Base-by-base conservation (phyloP, 35 echinoderm and acorn worm species). In the Eucidaris tribuloides region DNA sequence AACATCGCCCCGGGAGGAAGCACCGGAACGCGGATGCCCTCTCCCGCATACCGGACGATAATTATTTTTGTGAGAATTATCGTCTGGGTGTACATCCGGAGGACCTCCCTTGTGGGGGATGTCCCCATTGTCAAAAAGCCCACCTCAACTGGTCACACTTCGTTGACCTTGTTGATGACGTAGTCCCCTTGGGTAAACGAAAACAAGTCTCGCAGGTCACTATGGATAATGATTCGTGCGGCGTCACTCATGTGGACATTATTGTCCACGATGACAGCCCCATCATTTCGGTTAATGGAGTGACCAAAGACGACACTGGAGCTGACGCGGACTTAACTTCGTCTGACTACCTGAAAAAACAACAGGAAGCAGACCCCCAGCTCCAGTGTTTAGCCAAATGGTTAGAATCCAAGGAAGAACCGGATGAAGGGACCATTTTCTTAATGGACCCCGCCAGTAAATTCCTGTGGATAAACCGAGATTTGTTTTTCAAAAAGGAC, bases 21-120 rank as follows among this genome's bases (percentile, higher is more conserved):
- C 83, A 85, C 34, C 13, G 19, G 13, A 85, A 85, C 52, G 70
- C 70, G 25, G 85, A 87, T 27, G 85, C 77, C n/a, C 52, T 87
- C 1, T 87, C 77, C 9, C 78, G 85, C 3, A 9, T 42, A n/a
- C 18, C 72, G 4, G 14, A 49, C 20, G 45, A 40, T 37, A 15
- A 29, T 37, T 29, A n/a, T 77, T 39, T 52, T n/a, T 52, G 48
- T 52, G 48, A 52, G 48, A 52, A 77, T 7, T 77, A 77, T 20
- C 30, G 30, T 39, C 71, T 37, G 13, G 71, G 71, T 17, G 41
- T 77, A 13, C 30, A 77, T 2, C 35, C 41, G 32, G 41, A 77
- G 31, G 71, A 77, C 17, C 71, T 77, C 20, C 71, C 30, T 13
- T 77, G 71, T 68, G 33, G 63, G 19, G 63, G n/a, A 22, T 34